Evolutionary conservation across 92 coral and sea anemone genomes (phyloP).

Genomic region (Palythoa grandis): DNA sequence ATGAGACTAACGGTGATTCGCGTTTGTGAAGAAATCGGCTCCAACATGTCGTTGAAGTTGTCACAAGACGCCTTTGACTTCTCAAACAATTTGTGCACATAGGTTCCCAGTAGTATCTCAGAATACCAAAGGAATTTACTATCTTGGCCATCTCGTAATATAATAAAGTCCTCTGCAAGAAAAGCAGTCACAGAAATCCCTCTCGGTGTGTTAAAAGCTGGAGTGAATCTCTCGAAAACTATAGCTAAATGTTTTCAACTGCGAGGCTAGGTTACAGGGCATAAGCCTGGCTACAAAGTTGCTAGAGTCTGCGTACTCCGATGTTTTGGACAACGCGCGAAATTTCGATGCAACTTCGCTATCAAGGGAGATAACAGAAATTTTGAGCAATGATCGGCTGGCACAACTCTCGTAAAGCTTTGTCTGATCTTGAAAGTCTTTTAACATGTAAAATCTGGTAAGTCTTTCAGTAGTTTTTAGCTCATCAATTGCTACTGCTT

Average conservation of each 20-base stretch:
- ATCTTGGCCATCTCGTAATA: constrained; percentile 13
- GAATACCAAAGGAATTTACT: not conserved
- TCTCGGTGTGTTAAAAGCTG: no score
- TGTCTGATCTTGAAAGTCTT: constrained; percentile 72
- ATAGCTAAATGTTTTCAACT: not conserved
- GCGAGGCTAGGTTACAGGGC: constrained; percentile 51
- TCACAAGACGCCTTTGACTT: constrained; percentile 8
- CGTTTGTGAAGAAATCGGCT: constrained; percentile 30
- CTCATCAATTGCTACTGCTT: not conserved
- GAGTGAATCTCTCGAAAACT: not conserved
- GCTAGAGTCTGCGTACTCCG: constrained; percentile 23
- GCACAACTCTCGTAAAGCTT: constrained; percentile 71
- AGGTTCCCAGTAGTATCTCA: constrained; percentile 7
- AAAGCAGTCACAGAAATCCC: no score
- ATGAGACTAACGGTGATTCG: not conserved
- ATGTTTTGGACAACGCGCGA: constrained; percentile 64
- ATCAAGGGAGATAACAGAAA: not conserved
- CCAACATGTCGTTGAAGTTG: constrained; percentile 8
- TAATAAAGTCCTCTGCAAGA: not conserved
- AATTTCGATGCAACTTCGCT: constrained; percentile 34
- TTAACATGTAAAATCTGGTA: constrained; percentile 88
- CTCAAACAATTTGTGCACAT: constrained; percentile 26
- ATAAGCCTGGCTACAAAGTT: constrained; percentile 16
- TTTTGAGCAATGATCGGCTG: constrained; percentile 67
- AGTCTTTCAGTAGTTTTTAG: constrained; percentile 9